A percentile compares a stretch with the other conserved stretches of the same genome.
Conservation (phyloP, 2,888 invertebrate genomes). For the Philaethria dido region DNA sequence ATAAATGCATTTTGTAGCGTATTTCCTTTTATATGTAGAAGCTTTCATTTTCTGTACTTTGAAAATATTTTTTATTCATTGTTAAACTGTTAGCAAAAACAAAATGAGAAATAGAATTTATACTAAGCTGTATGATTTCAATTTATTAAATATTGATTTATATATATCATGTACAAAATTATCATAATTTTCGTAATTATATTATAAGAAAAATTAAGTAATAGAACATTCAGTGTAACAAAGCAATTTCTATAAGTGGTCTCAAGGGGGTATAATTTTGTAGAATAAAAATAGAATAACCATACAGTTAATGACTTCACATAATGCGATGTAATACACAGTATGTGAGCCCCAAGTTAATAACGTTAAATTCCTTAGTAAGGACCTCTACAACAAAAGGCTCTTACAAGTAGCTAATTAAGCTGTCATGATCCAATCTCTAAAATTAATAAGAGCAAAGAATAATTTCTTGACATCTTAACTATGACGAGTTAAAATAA, state of each 20-base stretch:
- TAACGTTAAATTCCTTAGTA: conserved; percentile 24
- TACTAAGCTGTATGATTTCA: too few relatives aligned
- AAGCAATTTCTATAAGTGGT: conserved; percentile 16
- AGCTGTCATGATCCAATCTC: conserved; percentile 14
- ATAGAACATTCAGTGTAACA: not conserved
- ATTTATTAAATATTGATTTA: too few relatives aligned
- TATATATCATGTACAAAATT: too few relatives aligned
- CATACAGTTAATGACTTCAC: conserved; percentile 8
- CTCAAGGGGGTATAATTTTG: conserved; percentile 17
- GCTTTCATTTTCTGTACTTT: not conserved
- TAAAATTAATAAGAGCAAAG: conserved; percentile 11
- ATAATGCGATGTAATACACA: conserved; percentile 18
- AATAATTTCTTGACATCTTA: conserved; percentile 7
- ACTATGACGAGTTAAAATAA: not conserved
- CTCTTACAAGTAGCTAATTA: conserved; percentile 13
- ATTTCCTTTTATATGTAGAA: not conserved
- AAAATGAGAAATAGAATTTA: not conserved
- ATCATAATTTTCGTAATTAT: too few relatives aligned
- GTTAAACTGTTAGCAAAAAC: not conserved
- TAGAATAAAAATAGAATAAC: conserved; percentile 2
- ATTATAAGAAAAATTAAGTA: too few relatives aligned
- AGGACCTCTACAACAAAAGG: conserved; percentile 20
- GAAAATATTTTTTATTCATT: not conserved
- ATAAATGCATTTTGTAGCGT: not conserved
- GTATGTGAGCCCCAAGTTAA: conserved; percentile 8